Evolutionary conservation across 2,797 vertebrate genomes (phyloP).

Genomic region (Mycteria americana): DNA sequence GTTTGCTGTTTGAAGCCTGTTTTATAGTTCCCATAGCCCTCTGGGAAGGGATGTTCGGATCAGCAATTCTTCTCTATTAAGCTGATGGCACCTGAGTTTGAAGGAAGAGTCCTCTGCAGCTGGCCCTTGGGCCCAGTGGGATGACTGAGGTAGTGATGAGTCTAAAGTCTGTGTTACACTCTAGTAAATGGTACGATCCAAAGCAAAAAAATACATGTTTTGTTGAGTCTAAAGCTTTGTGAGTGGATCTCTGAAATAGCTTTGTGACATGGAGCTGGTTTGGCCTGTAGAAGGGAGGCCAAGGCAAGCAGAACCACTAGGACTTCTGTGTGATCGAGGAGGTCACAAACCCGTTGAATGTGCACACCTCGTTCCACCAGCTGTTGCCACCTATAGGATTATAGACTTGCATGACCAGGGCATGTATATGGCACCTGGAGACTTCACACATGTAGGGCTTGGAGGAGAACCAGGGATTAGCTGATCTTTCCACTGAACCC

Average conservation of each 20-base stretch:
- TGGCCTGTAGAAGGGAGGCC: not conserved
- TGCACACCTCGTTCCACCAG: not conserved
- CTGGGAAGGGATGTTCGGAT: not conserved
- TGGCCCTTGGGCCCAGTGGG: not conserved
- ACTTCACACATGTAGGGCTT: accelerated
- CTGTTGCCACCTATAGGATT: not conserved
- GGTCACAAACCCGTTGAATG: not conserved
- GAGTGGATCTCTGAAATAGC: not conserved
- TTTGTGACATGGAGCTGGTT: not conserved
- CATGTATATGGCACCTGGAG: accelerated
- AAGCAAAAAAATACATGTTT: not conserved
- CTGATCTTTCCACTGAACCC: not conserved
- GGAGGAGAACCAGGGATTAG: not conserved
- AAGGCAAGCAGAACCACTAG: not conserved
- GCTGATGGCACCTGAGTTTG: not conserved
- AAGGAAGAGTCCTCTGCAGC: not conserved
- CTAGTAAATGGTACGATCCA: not conserved
- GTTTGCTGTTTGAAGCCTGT: not conserved
- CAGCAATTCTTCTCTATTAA: not conserved
- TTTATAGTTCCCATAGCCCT: not conserved
- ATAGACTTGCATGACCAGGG: not conserved
- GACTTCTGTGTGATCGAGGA: not conserved
- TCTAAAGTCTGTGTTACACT: not conserved
- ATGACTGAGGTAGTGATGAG: not conserved
- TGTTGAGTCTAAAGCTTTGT: not conserved